Conservation (phyloP, 2,888 invertebrate genomes). For the Bellardia pandia region DNA sequence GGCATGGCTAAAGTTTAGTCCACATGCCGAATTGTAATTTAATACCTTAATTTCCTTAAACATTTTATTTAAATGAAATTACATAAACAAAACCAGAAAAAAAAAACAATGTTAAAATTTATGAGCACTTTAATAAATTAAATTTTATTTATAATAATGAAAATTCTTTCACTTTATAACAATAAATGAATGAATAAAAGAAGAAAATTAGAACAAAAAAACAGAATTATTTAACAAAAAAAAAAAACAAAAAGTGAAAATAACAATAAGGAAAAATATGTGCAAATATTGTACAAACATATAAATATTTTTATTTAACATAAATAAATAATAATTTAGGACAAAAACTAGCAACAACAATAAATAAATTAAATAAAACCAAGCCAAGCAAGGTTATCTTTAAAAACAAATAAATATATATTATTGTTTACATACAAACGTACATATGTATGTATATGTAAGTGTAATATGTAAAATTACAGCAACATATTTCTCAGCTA, state of each 20-base stretch:
- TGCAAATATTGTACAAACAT: neutral
- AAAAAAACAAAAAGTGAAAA: neutral
- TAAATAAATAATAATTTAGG: constrained; percentile 62
- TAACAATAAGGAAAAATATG: neutral
- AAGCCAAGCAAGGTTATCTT: constrained; percentile 51
- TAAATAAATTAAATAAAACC: constrained; percentile 29
- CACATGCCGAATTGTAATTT: too few relatives aligned
- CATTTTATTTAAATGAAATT: neutral
- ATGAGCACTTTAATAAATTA: neutral
- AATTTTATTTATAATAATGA: neutral
- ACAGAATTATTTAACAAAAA: neutral
- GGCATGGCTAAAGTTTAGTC: too few relatives aligned
- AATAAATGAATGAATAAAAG: neutral
- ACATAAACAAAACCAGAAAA: neutral
- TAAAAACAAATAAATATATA: constrained; percentile 6
- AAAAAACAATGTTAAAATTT: neutral
- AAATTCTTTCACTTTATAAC: neutral
- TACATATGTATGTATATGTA: too few relatives aligned
- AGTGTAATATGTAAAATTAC: too few relatives aligned
- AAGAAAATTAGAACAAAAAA: neutral
- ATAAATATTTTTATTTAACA: constrained; percentile 26
- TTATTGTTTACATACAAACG: neutral
- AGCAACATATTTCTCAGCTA: neutral
- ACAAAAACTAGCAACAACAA: constrained; percentile 8
- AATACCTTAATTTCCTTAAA: neutral